A percentile compares a stretch with the other conserved stretches of the same genome.
Conservation (phyloP, 2,113 vertebrate species). For the Polypterus bichir region DNA sequence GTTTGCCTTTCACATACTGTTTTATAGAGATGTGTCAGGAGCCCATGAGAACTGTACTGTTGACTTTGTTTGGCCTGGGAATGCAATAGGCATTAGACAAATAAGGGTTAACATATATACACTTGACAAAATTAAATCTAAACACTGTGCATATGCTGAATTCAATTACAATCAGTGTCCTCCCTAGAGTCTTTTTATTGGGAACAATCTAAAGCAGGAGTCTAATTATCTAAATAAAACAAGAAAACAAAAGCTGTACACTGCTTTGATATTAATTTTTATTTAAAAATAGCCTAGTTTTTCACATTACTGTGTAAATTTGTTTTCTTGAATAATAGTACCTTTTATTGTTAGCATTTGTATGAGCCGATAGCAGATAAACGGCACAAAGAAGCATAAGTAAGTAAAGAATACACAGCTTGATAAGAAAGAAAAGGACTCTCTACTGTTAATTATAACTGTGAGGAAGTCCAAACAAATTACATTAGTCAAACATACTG, state of each 20-base stretch:
- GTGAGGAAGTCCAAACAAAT: conserved; percentile 52
- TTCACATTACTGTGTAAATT: conserved; percentile 49
- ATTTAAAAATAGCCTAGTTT: conserved; percentile 44
- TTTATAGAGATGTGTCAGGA: conserved; percentile 5
- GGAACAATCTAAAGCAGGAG: conserved; percentile 37
- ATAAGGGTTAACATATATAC: conserved; percentile 46
- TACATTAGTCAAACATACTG: conserved; percentile 26
- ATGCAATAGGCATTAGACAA: conserved; percentile 41
- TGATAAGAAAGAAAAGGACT: conserved; percentile 52
- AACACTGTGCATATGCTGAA: conserved; percentile 47
- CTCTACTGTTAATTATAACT: conserved; percentile 56
- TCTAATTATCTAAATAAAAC: conserved; percentile 64
- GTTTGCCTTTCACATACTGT: conserved; percentile 3
- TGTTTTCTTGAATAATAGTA: conserved; percentile 54
- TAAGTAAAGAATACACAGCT: conserved; percentile 52
- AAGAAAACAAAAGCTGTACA: conserved; percentile 38
- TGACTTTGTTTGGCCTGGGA: conserved; percentile 34
- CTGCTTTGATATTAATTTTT: conserved; percentile 39
- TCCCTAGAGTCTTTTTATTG: conserved; percentile 42
- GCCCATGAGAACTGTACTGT: conserved; percentile 42
- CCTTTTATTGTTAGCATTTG: conserved; percentile 55
- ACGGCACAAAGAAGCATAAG: conserved; percentile 52
- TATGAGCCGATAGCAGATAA: conserved; percentile 59
- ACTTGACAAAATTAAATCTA: conserved; percentile 44
- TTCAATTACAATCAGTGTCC: conserved; percentile 42